A percentile compares a stretch with the other conserved stretches of the same genome.
Evolutionary conservation across 2,797 vertebrate genomes (phyloP).

Genomic region (Apogon talboti): DNA sequence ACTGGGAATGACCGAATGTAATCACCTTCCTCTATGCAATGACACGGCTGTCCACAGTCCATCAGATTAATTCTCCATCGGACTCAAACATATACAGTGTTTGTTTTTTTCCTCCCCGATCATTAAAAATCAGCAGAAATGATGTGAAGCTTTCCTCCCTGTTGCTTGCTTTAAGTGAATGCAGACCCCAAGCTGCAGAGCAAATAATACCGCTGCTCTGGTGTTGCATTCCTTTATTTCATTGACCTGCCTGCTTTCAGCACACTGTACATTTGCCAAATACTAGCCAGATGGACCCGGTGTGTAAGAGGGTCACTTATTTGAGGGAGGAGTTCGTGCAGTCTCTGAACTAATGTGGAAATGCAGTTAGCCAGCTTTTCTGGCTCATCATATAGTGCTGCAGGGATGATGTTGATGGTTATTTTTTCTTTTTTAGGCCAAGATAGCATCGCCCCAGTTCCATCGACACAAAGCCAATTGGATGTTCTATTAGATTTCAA

Average conservation of each 20-base stretch:
- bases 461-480: too few species aligned
- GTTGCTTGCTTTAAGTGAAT: constrained; percentile 69
- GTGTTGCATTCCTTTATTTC: constrained; percentile 34
- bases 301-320: constrained; percentile 3
- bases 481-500: too few species aligned
- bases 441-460: too few species aligned
- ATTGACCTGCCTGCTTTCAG: constrained; percentile 49
- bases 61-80: constrained; percentile 70
- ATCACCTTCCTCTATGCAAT: constrained; percentile 76
- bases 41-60: constrained; percentile 70
- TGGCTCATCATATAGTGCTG: not conserved
- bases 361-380: constrained; percentile 15
- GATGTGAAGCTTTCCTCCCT: constrained; percentile 60
- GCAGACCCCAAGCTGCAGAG: constrained; percentile 42
- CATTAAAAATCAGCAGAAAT: constrained; percentile 58
- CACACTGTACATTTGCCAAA: constrained; percentile 19
- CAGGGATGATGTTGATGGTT: too few species aligned
- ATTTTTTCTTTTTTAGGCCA: too few species aligned
- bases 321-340: not conserved
- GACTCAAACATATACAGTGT: constrained; percentile 43
- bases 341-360: not conserved
- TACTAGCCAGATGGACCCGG: constrained; percentile 1
- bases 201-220: constrained; percentile 48
- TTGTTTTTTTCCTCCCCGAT: constrained; percentile 43
- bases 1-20: constrained; percentile 80